Percentiles rank a stretch among this genome's conserved stretches.
These are phyloP conservation scores for Mamestra brassicae DNA, from an alignment of 2,888 invertebrate genomes.

Conservation along the genomic window DNA sequence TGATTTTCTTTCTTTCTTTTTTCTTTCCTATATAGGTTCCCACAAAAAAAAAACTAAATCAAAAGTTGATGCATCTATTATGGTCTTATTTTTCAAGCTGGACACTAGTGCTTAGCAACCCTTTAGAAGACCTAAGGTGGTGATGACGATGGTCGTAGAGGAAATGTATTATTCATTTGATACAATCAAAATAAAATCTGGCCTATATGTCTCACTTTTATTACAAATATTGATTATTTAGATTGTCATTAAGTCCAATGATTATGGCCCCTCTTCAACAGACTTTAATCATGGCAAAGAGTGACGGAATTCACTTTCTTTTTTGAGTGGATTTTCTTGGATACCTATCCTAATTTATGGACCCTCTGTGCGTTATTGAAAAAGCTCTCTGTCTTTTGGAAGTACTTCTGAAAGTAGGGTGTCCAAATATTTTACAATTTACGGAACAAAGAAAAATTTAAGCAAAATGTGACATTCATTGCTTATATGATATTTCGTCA, in stretches of 20 bases:
- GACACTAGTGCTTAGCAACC: too few species aligned
- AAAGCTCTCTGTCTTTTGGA: constrained; percentile 68
- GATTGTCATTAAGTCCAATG: constrained; percentile 47
- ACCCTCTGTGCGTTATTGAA: constrained; percentile 80
- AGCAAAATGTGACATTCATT: too few species aligned
- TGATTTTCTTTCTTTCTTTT: too few species aligned
- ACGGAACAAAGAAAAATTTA: too few species aligned
- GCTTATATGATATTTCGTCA: too few species aligned
- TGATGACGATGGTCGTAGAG: too few species aligned
- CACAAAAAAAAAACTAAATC: too few species aligned
- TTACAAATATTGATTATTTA: constrained; percentile 46
- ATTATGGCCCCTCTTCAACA: constrained; percentile 51
- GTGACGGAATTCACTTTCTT: constrained; percentile 80
- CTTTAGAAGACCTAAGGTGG: too few species aligned
- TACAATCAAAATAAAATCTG: neutral
- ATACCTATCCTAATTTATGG: constrained; percentile 81
- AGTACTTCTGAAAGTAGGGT: constrained; percentile 58
- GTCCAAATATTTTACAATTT: neutral
- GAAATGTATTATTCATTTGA: neutral
- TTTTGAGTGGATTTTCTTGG: constrained; percentile 71
- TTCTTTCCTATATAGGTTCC: too few species aligned
- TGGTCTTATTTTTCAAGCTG: too few species aligned
- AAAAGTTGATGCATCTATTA: too few species aligned
- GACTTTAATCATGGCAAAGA: constrained; percentile 71
- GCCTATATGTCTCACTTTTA: constrained; percentile 36